Evolutionary conservation across 2,113 vertebrate genomes (phyloP), one percentile per base, ranked within the genome.

Genomic region (Cyprinus carpio): DNA sequence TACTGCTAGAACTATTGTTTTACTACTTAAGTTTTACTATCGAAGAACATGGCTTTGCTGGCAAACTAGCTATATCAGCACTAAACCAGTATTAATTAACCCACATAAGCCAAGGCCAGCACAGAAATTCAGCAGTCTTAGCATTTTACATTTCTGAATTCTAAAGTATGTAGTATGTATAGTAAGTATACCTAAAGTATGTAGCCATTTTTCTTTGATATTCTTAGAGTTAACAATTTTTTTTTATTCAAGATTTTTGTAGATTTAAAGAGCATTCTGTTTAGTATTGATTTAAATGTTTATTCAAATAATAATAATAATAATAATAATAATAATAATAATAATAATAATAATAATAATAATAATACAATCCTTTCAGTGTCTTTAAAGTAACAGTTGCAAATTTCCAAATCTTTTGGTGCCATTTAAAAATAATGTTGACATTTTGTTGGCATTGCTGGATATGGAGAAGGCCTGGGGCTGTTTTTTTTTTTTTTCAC

Each of bases 271-370:
- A 13, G 10, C 27, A 86, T 84, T 86, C 81, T 88, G 40, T 91
- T 90, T 90, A 90, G 88, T 92, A 92, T 93, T 85, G 89, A 92
- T 93, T 91, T 84, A 46, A 82, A 80, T 86, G 86, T 40, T 40
- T 40, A 40, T 40, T 78, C 8, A 34, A 75, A 37, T 37, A 31
- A 37, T 37, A 6, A 37, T 37, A 37, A 37, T 37, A 86, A 90
- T 85, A 85, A 37, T 89, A 29, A 31, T 11, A 18, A 65, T 37
- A 37, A 37, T 4, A 37, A 37, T 5, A 37, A 37, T 37, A 31
- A 37, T 37, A 37, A 6, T 37, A 37, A 6, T 37, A 37, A 0
- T 37, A 25, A 9, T 3, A n/a, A 9, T 37, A 37, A 2, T 40
- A 8, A 40, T 7, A 43, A 43, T 4, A 43, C 10, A 46, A 10